Conservation (phyloP, 2,797 vertebrate species). For the Poliocrania exsul region DNA sequence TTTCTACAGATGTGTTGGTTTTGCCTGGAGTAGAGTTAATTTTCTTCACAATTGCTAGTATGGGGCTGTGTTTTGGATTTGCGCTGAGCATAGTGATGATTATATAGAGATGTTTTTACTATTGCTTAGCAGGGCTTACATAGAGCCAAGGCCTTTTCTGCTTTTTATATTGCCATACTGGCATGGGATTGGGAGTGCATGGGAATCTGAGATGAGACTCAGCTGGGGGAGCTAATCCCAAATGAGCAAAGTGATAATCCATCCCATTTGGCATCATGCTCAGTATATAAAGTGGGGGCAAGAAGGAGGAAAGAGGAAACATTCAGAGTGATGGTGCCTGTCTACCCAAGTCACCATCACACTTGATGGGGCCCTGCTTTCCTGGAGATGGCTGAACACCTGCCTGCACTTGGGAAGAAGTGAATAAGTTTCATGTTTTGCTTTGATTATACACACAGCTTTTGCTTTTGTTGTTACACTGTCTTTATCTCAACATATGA, state of each 20-base stretch:
- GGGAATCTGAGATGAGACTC: not conserved
- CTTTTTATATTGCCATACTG: rapidly evolving
- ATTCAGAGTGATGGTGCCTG: not conserved
- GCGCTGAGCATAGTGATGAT: not conserved
- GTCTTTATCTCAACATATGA: not conserved
- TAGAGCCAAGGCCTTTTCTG: not conserved
- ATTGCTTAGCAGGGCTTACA: not conserved
- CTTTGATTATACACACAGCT: rapidly evolving
- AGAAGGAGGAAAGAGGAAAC: not conserved
- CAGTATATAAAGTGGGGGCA: not conserved
- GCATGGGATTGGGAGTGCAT: not conserved
- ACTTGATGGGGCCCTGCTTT: not conserved
- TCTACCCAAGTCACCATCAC: not conserved
- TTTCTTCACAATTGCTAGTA: not conserved
- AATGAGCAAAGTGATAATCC: not conserved
- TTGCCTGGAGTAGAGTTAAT: not conserved
- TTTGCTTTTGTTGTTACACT: not conserved
- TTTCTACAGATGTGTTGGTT: not conserved
- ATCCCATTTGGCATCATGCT: too few species aligned
- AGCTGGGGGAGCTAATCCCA: not conserved
- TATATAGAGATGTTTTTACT: not conserved
- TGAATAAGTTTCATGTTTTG: not conserved
- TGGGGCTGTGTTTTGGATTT: not conserved
- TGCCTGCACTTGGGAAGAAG: not conserved
- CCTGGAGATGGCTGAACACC: not conserved